Base-by-base conservation (phyloP, 2,113 vertebrate species). In the Syrmaticus mikado region DNA sequence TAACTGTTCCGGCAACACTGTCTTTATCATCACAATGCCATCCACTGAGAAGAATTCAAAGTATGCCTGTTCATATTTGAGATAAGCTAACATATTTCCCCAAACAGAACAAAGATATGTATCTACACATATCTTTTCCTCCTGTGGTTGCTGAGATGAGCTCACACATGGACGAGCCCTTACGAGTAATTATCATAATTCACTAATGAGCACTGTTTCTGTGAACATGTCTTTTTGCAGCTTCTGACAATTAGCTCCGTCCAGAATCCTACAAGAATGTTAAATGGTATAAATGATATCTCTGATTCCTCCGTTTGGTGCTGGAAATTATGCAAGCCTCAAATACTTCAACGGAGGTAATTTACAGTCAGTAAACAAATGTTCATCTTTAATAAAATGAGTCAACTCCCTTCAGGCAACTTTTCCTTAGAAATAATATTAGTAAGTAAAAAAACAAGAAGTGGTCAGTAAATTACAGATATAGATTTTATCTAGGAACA, bases 351-450 rank as follows among this genome's bases (percentile, higher is more conserved):
- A 73, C n/a, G 70, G 78, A 96, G 34, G 57, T 70, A 87, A 95
- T 82, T 86, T 91, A 85, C 20, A 92, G 76, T 72, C 85, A 92
- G 38, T 62, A 64, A 96, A 80, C 71, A 97, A 83, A 84, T 79
- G 83, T 85, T 96, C 76, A 90, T 88, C 76, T 86, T 70, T 40
- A 95, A 89, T 61, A 92, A 81, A 87, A 92, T 80, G 58, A 96
- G 88, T 91, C 95, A 96, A 86, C 30, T 81, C 58, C 82, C 92
- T 95, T 96, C 50, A n/a, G 79, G 94, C 79, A 71, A 74, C 96
- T 97, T 94, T 93, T 70, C 89, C 76, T 83, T 70, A 95, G 89
- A 97, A 96, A 96, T 58, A 94, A 45, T 67, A 96, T 68, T 76
- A 92, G 77, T 82, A 92, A 95, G 65, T 78, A 93, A 93, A 95